Evolutionary conservation across 1,140 invertebrate species (phyloP).

Genomic region (Drosophila fuyamai): DNA sequence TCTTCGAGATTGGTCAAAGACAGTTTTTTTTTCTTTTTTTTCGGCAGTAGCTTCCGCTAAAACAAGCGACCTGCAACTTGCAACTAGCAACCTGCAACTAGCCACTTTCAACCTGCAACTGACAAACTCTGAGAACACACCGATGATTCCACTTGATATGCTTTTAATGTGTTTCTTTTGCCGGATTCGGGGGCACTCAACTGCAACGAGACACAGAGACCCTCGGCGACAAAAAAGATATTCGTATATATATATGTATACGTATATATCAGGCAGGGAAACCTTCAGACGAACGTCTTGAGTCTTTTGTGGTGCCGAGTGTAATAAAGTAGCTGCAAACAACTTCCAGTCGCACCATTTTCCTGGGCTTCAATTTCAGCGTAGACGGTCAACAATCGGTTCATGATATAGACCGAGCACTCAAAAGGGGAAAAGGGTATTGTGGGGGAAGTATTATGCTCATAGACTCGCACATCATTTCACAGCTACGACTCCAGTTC

Average conservation of each 20-base stretch:
- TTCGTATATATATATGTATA: slow-evolving; percentile 3
- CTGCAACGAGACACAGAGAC: slow-evolving; percentile 57
- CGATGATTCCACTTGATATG: slow-evolving; percentile 75
- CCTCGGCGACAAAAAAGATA: slow-evolving; percentile 50
- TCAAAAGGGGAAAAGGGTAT: background rate
- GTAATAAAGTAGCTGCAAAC: slow-evolving; percentile 73
- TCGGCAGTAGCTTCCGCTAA: slow-evolving; percentile 9
- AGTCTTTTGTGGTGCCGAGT: slow-evolving; percentile 51
- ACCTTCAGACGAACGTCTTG: slow-evolving; percentile 31
- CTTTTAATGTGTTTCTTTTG: slow-evolving; percentile 81
- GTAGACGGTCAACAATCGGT: slow-evolving; percentile 65
- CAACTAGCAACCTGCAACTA: slow-evolving; percentile 16
- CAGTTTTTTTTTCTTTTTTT: slow-evolving; percentile 6
- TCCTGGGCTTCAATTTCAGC: slow-evolving; percentile 73
- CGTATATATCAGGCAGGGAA: slow-evolving; percentile 2
- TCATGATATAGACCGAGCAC: slow-evolving; percentile 43
- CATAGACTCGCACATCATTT: slow-evolving; percentile 74
- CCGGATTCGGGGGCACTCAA: slow-evolving; percentile 60
- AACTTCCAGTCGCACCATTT: slow-evolving; percentile 43
- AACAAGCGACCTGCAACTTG: slow-evolving; percentile 25
- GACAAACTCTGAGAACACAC: slow-evolving; percentile 61
- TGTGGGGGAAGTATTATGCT: slow-evolving; percentile 60
- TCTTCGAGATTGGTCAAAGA: slow-evolving; percentile 22
- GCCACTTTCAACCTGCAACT: slow-evolving; percentile 28
- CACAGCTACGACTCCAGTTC: slow-evolving; percentile 49